Evolutionary conservation across 2,888 invertebrate species (phyloP), one percentile per base, ranked within the genome.

Genomic region (Oegoconia quadripuncta): DNA sequence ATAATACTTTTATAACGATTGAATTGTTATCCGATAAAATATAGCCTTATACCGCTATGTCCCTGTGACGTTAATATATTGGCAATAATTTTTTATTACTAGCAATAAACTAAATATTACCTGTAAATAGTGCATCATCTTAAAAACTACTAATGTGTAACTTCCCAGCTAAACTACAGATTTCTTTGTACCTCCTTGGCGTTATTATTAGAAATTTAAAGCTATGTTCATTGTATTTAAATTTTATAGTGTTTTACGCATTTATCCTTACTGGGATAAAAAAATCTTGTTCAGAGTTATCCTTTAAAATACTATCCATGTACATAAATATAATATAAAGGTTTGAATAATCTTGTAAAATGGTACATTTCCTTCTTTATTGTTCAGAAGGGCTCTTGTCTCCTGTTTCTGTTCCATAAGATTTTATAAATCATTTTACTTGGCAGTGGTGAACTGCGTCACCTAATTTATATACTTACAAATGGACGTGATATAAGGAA

Each of bases 391-490:
- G 66, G 59, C 55, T 41, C 48, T 53, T 38, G 59, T 43, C 53
- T 54, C 59, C 57, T 46, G 58, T 50, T 51, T 50, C 49, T 51
- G 47, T 51, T 39, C 48, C 52, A 48, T 63, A 62, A 18, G 17
- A 32, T 29, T 30, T 26, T 28, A 23, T 33, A 27, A 27, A 12
- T 12, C 8, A 27, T 27, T 13, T 27, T 27, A 55, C n/a, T 67
- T 52, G 50, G 76, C 73, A 74, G 74, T 69, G 72, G 64, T 62
- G 54, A 57, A 63, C 75, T 74, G 71, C 68, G 54, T 48, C 57
- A 57, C 50, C 59, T 57, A 59, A 56, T 52, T 58, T 60, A 23
- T 25, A 26, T n/a, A n/a, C n/a, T n/a, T n/a, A n/a, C n/a, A 34
- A 15, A 59, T 55, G 51, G 52, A 51, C 48, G 31, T 53, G 50